Percentiles rank a stretch among this genome's conserved stretches.
Evolutionary conservation across 2,888 invertebrate species (phyloP).

Genomic region (Apotomis betuletana): DNA sequence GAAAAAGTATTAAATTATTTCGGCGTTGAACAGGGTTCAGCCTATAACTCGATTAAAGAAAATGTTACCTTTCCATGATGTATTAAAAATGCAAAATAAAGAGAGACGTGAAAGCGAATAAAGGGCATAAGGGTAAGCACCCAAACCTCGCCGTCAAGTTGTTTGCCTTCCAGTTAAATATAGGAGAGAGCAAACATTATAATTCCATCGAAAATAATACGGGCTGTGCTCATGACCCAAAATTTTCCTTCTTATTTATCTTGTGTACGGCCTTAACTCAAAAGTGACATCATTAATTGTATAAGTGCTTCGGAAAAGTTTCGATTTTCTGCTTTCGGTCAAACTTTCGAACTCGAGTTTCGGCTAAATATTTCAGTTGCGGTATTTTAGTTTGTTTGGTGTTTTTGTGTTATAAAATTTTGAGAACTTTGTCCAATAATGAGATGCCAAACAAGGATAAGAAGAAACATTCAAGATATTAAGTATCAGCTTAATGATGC

Average conservation of each 20-base stretch:
- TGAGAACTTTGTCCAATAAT: background rate
- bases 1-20: too few species aligned
- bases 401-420: slow-evolving; percentile 14
- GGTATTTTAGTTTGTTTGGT: background rate
- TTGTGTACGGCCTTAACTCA: slow-evolving; percentile 13
- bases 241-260: slow-evolving; percentile 20
- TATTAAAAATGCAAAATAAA: background rate
- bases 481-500: background rate
- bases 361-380: slow-evolving; percentile 10
- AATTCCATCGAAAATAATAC: slow-evolving; percentile 24
- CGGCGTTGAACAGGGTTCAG: background rate
- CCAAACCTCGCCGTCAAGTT: slow-evolving; percentile 3
- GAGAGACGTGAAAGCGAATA: slow-evolving; percentile 2
- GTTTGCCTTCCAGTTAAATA: slow-evolving; percentile 24
- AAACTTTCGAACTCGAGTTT: background rate
- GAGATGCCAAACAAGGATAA: background rate
- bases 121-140: background rate
- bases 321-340: slow-evolving; percentile 3
- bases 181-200: slow-evolving; percentile 17
- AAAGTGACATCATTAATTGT: slow-evolving; percentile 29
- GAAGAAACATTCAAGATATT: background rate
- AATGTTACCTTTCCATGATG: background rate
- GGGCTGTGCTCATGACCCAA: background rate
- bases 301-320: slow-evolving; percentile 18
- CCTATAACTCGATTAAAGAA: background rate